These are phyloP conservation scores for Mesopsocus fuscifrons DNA, from an alignment of 2,888 invertebrate species.

Conservation along the genomic window DNA sequence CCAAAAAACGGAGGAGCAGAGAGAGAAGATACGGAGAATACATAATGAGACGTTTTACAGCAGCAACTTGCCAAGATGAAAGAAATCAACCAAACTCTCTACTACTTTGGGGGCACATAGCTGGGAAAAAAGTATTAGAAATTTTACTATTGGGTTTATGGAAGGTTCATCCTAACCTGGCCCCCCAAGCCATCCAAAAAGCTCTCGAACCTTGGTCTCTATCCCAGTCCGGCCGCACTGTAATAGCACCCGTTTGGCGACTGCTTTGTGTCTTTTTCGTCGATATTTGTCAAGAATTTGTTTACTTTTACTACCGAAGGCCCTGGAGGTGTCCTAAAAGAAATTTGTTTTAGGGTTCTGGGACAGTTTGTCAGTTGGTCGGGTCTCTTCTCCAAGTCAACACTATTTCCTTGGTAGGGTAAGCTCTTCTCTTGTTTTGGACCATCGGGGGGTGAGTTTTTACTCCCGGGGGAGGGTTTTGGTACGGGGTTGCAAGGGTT, in stretches of 20 bases:
- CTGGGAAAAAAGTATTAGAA: slow-evolving; percentile 5
- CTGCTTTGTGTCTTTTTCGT: slow-evolving; percentile 9
- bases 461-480: no score
- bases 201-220: no score
- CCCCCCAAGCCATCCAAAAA: no score
- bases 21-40: no score
- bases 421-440: no score
- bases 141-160: slow-evolving; percentile 7
- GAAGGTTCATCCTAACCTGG: slow-evolving; percentile 4
- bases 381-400: not conserved
- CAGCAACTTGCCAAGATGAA: no score
- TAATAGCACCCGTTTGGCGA: slow-evolving; percentile 9
- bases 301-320: slow-evolving; percentile 9
- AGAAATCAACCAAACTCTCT: no score
- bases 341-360: not conserved
- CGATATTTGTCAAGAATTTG: slow-evolving; percentile 11
- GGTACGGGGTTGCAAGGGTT: no score
- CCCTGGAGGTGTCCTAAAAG: slow-evolving; percentile 6
- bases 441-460: not conserved
- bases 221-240: slow-evolving; percentile 4
- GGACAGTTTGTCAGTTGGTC: not conserved
- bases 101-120: not conserved
- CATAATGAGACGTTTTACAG: no score
- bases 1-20: no score
- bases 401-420: not conserved